A percentile compares a stretch with the other conserved stretches of the same genome.
These are phyloP conservation scores for Blomia tropicalis DNA, from an alignment of 2,888 invertebrate genomes.

Conservation along the genomic window DNA sequence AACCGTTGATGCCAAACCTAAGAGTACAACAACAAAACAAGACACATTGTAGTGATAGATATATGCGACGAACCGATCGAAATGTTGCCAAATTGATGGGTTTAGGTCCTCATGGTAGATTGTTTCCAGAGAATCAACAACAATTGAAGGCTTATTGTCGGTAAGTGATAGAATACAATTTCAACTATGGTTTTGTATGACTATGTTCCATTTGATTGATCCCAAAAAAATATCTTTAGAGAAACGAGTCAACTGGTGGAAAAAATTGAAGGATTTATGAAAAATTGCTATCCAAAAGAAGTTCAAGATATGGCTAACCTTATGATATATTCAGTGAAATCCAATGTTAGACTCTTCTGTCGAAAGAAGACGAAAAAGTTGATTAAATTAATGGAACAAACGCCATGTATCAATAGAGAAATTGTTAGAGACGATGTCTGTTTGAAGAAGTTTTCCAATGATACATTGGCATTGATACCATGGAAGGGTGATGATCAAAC, in stretches of 20 bases:
- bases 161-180: not conserved
- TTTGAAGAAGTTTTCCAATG: not conserved
- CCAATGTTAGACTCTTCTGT: constrained; percentile 1
- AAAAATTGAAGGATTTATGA: not conserved
- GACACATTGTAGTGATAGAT: not conserved
- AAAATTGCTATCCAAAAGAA: not conserved
- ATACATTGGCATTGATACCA: not conserved
- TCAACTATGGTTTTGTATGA: not conserved
- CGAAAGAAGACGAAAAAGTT: constrained; percentile 1
- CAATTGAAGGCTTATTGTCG: constrained; percentile 4
- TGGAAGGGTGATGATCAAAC: not conserved
- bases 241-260: not conserved
- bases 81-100: constrained; percentile 1
- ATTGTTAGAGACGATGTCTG: not conserved
- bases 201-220: not conserved
- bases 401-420: not conserved
- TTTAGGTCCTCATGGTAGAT: not conserved
- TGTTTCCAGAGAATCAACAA: constrained; percentile 2
- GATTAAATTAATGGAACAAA: not conserved
- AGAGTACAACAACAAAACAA: no score
- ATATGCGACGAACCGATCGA: not conserved
- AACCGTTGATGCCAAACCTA: no score
- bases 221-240: not conserved
- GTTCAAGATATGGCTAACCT: constrained; percentile 2
- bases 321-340: not conserved